These are phyloP conservation scores for Apamea monoglypha DNA, from an alignment of 2,888 invertebrate species.

Conservation along the genomic window DNA sequence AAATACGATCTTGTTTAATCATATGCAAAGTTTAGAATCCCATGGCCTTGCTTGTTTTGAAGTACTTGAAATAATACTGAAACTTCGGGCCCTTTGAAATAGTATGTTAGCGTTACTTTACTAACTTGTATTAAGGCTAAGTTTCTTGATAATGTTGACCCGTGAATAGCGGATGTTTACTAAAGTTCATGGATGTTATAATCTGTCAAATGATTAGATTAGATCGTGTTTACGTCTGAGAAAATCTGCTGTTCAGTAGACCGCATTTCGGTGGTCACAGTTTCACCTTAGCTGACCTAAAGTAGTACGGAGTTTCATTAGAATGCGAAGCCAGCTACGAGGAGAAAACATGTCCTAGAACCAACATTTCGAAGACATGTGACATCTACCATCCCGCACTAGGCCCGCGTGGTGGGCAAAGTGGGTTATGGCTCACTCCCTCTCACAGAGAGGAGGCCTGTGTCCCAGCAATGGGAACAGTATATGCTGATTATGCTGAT, in stretches of 20 bases:
- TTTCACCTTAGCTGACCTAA: too few relatives aligned
- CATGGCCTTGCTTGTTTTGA: constrained; percentile 54
- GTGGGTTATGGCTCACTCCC: too few relatives aligned
- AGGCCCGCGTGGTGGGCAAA: too few relatives aligned
- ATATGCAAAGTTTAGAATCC: constrained; percentile 48
- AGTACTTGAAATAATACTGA: constrained; percentile 60
- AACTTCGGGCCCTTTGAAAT: constrained; percentile 59
- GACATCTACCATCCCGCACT: too few relatives aligned
- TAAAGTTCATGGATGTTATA: constrained; percentile 48
- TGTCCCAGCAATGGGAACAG: too few relatives aligned
- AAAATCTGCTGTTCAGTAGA: neutral
- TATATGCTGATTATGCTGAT: too few relatives aligned
- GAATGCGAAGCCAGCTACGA: neutral
- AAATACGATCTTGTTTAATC: constrained; percentile 46
- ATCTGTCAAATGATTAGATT: constrained; percentile 29
- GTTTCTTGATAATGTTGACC: constrained; percentile 58
- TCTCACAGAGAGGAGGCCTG: too few relatives aligned
- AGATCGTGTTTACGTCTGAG: neutral
- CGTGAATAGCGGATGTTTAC: constrained; percentile 55
- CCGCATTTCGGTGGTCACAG: too few relatives aligned
- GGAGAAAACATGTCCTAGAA: too few relatives aligned
- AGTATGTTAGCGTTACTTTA: constrained; percentile 42
- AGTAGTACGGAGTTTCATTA: neutral
- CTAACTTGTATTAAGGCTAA: constrained; percentile 47
- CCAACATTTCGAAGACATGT: too few relatives aligned